Evolutionary conservation across 2,113 vertebrate genomes (phyloP).

Genomic region (Probosciger aterrimus): DNA sequence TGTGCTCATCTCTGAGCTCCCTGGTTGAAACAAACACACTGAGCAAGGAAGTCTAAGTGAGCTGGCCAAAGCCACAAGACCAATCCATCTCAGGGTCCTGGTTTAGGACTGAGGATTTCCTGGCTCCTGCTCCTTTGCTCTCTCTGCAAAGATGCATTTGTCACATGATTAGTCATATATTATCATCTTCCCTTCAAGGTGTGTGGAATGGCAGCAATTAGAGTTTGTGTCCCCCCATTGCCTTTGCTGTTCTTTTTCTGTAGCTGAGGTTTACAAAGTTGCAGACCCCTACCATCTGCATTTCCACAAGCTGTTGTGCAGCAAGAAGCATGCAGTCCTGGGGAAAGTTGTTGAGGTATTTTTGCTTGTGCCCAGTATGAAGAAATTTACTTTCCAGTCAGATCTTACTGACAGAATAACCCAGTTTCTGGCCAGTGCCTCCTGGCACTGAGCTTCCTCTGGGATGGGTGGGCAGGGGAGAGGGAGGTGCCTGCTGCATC

Average conservation of each 20-base stretch:
- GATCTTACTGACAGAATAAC: background rate
- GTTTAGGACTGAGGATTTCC: background rate
- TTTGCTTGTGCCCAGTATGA: background rate
- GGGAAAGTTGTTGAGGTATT: background rate
- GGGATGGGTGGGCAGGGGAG: background rate
- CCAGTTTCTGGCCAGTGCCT: background rate
- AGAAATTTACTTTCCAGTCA: background rate
- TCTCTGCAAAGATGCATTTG: background rate
- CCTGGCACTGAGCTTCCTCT: accelerated
- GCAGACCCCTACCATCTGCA: background rate
- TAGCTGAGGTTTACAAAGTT: background rate
- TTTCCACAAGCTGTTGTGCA: background rate
- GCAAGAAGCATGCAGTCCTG: background rate
- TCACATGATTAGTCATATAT: background rate
- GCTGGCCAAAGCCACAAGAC: background rate
- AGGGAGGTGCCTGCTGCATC: accelerated
- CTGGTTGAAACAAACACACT: accelerated
- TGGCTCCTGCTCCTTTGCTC: background rate
- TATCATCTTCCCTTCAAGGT: background rate
- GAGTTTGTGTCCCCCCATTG: accelerated
- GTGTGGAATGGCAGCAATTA: background rate
- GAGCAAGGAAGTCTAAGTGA: background rate
- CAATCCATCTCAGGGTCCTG: background rate
- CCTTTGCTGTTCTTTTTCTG: background rate
- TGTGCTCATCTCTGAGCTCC: background rate